Evolutionary conservation across 2,797 vertebrate species (phyloP), one percentile per base, ranked within the genome.

Genomic region (Poecilia gillii): DNA sequence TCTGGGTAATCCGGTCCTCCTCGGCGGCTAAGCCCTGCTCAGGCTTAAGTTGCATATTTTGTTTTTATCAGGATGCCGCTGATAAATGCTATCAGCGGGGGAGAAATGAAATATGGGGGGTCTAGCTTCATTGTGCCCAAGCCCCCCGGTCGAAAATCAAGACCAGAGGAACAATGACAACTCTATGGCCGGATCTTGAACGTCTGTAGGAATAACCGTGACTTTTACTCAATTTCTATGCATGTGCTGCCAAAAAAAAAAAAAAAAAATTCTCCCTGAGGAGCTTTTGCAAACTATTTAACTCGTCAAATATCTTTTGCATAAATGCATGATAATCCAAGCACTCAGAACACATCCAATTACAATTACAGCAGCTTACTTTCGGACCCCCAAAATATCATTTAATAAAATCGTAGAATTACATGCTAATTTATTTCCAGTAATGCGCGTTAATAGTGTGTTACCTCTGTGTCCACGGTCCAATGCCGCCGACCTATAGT

Each of bases 41-140:
- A 92, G 97, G 97, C 96, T 99, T 99, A 97, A 98, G 96, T 98
- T 98, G 98, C 98, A 98, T 98, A 97, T 98, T 99, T 97, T 93
- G 94, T 96, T 96, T 95, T 97, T 97, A 97, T 97, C 96, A 97
- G 96, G 96, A 98, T 97, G 96, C 97, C 95, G 98, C 96, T 99
- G 99, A 99, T 98, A 97, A 98, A 97, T 98, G 96, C 98, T 98
- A 97, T 99, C 98, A 99, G 97, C 98, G 0, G 95, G 97, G 92
- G 92, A 96, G 96, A 98, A 99, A 99, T 99, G 93, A 99, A 98
- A 98, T 98, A 97, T 96, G 96, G 96, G 95, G 81, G 83, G 95
- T 97, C 97, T 93, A 95, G 94, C 95, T 97, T 96, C 93, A 94
- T 94, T 97, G 96, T 83, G 84, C 81, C 81, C 33, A 39, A 90